Conservation (phyloP, 2,888 invertebrate genomes). For the Papilio elwesi region DNA sequence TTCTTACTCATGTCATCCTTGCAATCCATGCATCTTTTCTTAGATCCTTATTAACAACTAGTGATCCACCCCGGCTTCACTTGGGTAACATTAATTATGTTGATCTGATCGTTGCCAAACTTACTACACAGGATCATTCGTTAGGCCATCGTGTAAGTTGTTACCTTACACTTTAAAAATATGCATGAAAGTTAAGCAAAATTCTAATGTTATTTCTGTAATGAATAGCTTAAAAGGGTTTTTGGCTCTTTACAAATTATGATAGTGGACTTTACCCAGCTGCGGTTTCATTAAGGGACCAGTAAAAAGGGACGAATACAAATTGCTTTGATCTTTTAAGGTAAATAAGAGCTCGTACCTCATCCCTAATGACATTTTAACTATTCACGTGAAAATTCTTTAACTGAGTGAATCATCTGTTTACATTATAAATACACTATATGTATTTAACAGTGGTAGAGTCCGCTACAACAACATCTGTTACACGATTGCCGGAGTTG, state of each 20-base stretch:
- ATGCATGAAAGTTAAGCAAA: neutral
- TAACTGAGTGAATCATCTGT: neutral
- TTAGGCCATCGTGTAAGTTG: no score
- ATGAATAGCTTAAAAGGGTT: slow-evolving; percentile 41
- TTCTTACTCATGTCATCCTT: no score
- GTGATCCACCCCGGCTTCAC: no score
- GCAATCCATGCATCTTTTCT: no score
- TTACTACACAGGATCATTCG: no score
- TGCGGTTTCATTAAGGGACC: slow-evolving; percentile 59
- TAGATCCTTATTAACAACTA: no score
- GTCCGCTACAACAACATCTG: no score
- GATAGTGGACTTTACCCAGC: slow-evolving; percentile 54
- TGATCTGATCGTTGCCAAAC: no score
- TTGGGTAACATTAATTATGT: no score
- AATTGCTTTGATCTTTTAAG: slow-evolving; percentile 72
- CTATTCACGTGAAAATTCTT: slow-evolving; percentile 49
- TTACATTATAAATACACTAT: neutral
- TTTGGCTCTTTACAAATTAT: slow-evolving; percentile 61
- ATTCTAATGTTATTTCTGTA: slow-evolving; percentile 27
- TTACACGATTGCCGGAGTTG: no score
- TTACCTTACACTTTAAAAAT: no score
- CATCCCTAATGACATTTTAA: slow-evolving; percentile 52
- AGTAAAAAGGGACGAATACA: slow-evolving; percentile 65
- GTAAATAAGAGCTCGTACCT: slow-evolving; percentile 44
- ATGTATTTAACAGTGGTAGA: no score